These are phyloP conservation scores for Esox niger DNA, from an alignment of 2,113 vertebrate species.

Conservation along the genomic window DNA sequence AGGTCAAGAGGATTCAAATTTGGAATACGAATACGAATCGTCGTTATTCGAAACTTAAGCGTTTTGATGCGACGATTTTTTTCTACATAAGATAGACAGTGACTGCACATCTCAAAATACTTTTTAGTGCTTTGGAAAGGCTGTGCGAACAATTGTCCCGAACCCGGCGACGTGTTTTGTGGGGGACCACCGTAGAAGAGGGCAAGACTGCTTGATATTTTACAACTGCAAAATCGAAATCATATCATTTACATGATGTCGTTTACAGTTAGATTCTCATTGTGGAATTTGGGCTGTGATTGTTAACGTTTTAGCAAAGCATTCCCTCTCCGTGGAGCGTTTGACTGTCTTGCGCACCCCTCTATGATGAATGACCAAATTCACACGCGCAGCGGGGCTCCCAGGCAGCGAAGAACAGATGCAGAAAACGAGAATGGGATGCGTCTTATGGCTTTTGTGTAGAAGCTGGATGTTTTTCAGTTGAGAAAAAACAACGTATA, in stretches of 20 bases:
- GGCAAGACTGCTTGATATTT: not conserved
- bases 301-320: not conserved
- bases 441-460: conserved; percentile 24
- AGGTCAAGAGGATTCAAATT: not conserved
- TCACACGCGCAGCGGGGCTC: conserved; percentile 47
- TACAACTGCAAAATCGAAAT: not conserved
- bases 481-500: not conserved
- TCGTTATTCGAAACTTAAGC: not conserved
- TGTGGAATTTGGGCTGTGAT: not conserved
- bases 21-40: not conserved
- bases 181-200: not conserved
- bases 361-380: conserved; percentile 27
- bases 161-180: not conserved
- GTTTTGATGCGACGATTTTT: not conserved
- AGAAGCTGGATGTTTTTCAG: not conserved
- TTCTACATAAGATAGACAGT: too few species aligned
- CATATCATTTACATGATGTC: not conserved
- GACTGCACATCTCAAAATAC: not conserved
- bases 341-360: conserved; percentile 9
- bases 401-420: conserved; percentile 10
- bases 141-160: not conserved
- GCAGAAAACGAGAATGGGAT: conserved; percentile 23
- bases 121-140: not conserved
- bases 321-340: conserved; percentile 3
- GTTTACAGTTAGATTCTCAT: not conserved